Evolutionary conservation across 2,888 invertebrate genomes (phyloP).

Genomic region (Dicyrtoma fusca): DNA sequence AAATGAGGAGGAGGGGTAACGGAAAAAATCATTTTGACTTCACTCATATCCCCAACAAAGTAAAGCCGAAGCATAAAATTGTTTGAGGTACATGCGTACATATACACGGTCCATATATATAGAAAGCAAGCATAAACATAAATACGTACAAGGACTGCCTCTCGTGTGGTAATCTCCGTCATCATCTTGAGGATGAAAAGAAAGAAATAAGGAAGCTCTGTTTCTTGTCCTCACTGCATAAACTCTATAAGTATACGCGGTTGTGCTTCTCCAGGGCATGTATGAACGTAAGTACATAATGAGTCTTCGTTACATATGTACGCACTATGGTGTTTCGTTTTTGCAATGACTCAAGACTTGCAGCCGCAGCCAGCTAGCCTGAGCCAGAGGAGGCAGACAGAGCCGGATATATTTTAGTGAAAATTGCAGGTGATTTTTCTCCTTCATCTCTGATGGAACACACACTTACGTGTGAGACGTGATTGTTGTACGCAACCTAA

Average conservation of each 20-base stretch:
- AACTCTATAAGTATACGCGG: no score
- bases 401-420: conserved; percentile 25
- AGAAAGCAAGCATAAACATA: no score
- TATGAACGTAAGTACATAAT: no score
- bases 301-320: no score
- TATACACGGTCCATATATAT: no score
- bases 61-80: no score
- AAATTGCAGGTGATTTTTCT: conserved; percentile 55
- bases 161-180: conserved; percentile 13
- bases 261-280: no score
- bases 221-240: no score
- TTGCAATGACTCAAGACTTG: background rate
- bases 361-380: background rate
- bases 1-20: background rate
- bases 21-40: background rate
- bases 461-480: conserved; percentile 51
- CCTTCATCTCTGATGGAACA: conserved; percentile 54
- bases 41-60: no score
- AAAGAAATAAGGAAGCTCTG: background rate
- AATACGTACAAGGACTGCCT: background rate
- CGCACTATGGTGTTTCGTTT: background rate
- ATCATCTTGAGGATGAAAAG: conserved; percentile 13
- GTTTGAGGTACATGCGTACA: no score
- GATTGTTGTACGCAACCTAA: conserved; percentile 53
- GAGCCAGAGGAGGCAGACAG: background rate